These are phyloP conservation scores for Epiblema foenella DNA, from an alignment of 2,888 invertebrate species.

Conservation along the genomic window DNA sequence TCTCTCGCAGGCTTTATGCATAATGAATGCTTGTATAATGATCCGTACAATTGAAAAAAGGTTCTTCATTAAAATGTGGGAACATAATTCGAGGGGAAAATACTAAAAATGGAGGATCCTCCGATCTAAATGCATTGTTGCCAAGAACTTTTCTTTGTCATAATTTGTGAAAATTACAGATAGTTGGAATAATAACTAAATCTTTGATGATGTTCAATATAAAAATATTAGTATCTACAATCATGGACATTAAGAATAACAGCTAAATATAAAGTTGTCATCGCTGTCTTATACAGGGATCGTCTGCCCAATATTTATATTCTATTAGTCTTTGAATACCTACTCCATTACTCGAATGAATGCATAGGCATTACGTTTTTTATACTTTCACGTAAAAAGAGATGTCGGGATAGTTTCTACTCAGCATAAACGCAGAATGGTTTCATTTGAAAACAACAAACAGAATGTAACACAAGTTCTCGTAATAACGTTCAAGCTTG, in stretches of 20 bases:
- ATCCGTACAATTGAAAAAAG: slow-evolving; percentile 55
- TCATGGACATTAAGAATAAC: background rate
- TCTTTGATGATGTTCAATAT: background rate
- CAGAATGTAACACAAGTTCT: slow-evolving; percentile 19
- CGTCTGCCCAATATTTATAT: slow-evolving; percentile 12
- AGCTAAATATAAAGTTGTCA: background rate
- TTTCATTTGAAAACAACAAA: slow-evolving; percentile 23
- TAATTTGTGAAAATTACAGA: background rate
- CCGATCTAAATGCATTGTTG: slow-evolving; percentile 51
- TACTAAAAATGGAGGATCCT: slow-evolving; percentile 46
- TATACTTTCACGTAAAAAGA: background rate
- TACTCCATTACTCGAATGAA: slow-evolving; percentile 3
- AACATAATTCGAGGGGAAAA: slow-evolving; percentile 45
- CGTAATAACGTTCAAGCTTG: slow-evolving; percentile 24
- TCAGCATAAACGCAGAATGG: slow-evolving; percentile 11
- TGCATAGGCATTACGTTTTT: slow-evolving; percentile 15
- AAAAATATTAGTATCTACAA: background rate
- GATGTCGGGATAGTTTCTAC: slow-evolving; percentile 19
- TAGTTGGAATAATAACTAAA: background rate
- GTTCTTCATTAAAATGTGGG: slow-evolving; percentile 57
- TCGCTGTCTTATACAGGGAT: slow-evolving; percentile 1
- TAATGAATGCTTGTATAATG: slow-evolving; percentile 55
- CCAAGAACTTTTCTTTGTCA: slow-evolving; percentile 50
- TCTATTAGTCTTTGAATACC: slow-evolving; percentile 23
- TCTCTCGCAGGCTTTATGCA: slow-evolving; percentile 51